Percentiles rank a stretch among this genome's conserved stretches.
Evolutionary conservation across 2,888 invertebrate genomes (phyloP).

Genomic region (Buathra laborator): DNA sequence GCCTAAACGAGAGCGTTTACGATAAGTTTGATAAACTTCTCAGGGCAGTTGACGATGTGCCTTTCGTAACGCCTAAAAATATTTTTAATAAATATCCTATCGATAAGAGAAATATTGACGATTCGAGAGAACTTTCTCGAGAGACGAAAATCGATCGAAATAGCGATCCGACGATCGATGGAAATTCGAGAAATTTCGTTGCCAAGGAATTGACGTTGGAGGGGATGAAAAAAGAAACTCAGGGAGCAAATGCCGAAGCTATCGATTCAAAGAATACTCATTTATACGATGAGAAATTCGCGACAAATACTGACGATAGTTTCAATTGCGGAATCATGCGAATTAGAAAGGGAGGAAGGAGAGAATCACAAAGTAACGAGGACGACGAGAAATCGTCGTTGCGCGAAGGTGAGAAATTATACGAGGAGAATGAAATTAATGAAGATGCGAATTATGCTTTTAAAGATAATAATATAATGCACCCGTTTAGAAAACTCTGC

Average conservation of each 20-base stretch:
- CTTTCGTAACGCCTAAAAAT: conserved; percentile 37
- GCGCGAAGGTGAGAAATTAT: conserved; percentile 80
- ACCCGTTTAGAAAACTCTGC: conserved; percentile 73
- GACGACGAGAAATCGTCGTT: conserved; percentile 41
- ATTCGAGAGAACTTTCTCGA: neutral
- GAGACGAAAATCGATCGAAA: neutral
- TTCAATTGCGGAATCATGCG: neutral
- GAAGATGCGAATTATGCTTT: conserved; percentile 61
- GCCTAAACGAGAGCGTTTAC: conserved; percentile 53
- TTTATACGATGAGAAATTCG: neutral
- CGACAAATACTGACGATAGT: conserved; percentile 16
- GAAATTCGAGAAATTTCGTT: neutral
- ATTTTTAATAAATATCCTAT: conserved; percentile 32
- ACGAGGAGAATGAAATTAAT: conserved; percentile 72
- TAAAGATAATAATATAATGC: conserved; percentile 63
- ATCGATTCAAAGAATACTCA: neutral
- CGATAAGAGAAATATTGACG: conserved; percentile 16
- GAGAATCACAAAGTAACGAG: neutral
- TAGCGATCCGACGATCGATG: neutral
- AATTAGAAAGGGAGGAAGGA: conserved; percentile 1
- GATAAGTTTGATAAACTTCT: conserved; percentile 57
- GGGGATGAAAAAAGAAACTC: neutral
- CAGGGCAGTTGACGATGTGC: conserved; percentile 56
- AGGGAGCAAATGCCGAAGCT: neutral
- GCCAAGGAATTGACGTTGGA: neutral